Evolutionary conservation across 2,797 vertebrate genomes (phyloP).

Genomic region (Rhodeus uyekii): DNA sequence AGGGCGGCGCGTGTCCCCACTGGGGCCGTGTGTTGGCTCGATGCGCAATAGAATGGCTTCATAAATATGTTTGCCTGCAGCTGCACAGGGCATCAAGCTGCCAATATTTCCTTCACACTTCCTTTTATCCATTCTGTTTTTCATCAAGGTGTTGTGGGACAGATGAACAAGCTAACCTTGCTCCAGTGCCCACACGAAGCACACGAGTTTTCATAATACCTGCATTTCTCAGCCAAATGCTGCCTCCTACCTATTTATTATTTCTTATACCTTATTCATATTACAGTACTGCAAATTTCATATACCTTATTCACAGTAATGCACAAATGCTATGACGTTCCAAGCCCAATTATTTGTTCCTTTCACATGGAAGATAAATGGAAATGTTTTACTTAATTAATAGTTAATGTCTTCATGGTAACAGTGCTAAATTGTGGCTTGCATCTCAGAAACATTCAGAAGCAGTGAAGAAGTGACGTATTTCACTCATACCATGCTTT

Average conservation of each 20-base stretch:
- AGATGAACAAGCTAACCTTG: slow-evolving; percentile 4
- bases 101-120: slow-evolving; percentile 7
- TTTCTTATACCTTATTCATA: background rate
- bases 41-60: slow-evolving; percentile 4
- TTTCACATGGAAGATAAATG: background rate
- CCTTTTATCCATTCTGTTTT: slow-evolving; percentile 5
- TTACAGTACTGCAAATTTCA: too few relatives aligned
- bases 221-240: background rate
- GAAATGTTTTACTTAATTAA: background rate
- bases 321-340: background rate
- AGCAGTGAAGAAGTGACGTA: background rate
- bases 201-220: slow-evolving; percentile 3
- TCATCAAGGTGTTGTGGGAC: slow-evolving; percentile 21
- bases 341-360: background rate
- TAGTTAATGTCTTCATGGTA: background rate
- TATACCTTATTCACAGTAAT: background rate
- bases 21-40: background rate
- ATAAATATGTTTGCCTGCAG: slow-evolving; percentile 30
- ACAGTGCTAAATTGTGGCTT: background rate
- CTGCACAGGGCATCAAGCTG: background rate
- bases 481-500: background rate
- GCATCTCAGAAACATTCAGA: background rate
- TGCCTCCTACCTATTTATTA: background rate
- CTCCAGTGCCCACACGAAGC: slow-evolving; percentile 12
- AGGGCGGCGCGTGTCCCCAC: background rate